These are phyloP conservation scores for Anas georgica DNA, from an alignment of 2,797 vertebrate genomes.

Conservation along the genomic window DNA sequence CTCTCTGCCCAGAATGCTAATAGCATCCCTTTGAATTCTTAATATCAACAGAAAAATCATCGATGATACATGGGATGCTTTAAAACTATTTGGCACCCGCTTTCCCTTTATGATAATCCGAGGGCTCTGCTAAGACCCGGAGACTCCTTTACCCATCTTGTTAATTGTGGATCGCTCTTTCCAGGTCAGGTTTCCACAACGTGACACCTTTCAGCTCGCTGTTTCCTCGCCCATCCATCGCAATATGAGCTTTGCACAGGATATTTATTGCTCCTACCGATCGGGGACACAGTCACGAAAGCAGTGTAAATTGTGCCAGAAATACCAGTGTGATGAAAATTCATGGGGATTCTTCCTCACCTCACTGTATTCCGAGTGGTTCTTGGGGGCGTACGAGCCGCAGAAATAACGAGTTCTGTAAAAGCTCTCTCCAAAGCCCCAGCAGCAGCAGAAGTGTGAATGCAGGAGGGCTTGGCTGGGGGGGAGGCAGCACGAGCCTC, in stretches of 20 bases:
- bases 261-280: conserved; percentile 44
- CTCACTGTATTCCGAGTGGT: background rate
- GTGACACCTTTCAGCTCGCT: background rate
- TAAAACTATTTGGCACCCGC: background rate
- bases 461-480: background rate
- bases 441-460: background rate
- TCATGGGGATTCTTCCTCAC: background rate
- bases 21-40: background rate
- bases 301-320: background rate
- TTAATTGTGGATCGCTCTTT: conserved; percentile 34
- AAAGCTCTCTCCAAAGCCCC: background rate
- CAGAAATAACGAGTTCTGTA: background rate
- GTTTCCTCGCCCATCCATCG: background rate
- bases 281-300: background rate
- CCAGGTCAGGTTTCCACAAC: conserved; percentile 53
- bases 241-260: conserved; percentile 31
- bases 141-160: conserved; percentile 1
- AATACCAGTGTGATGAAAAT: conserved; percentile 35
- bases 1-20: conserved; percentile 40
- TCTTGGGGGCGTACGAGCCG: background rate
- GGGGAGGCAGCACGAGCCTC: fast-evolving
- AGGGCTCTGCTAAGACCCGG: background rate
- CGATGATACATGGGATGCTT: background rate
- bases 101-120: conserved; percentile 9
- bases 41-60: conserved; percentile 6